Evolutionary conservation across 2,113 vertebrate genomes (phyloP), one percentile per base, ranked within the genome.

Genomic region (Grallaria varia): DNA sequence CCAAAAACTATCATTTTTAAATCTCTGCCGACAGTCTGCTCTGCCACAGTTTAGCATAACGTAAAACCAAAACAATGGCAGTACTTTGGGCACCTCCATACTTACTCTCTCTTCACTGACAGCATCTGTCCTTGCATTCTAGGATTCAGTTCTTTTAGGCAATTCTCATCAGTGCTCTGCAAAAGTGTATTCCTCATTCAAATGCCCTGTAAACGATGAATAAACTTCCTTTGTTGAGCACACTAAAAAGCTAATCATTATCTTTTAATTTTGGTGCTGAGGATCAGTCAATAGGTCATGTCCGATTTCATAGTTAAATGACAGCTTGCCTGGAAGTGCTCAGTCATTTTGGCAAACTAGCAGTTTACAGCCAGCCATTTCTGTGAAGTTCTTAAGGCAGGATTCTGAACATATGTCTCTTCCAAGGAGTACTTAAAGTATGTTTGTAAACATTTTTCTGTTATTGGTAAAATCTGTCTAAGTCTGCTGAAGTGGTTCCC

Each of bases 291-390:
- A 98, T 99, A 95, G 96, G 98, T 98, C 97, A 96, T 60, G 98
- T 98, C 97, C 96, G 17, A 98, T 98, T 98, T 98, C 98, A 98
- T 88, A 97, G 96, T 94, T 98, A 91, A 94, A 92, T 98, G 97
- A 92, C 95, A 96, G 86, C 84, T 88, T 50, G 94, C 95, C 75
- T 93, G n/a, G 45, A 62, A 81, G 75, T 71, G 55, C 74, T 89
- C 24, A 21, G 49, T 90, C 68, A 30, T 42, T 77, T 52, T 58
- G 44, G 62, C n/a, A 75, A 89, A 39, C 90, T 9, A 4, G 22
- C 50, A 22, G 55, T 21, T 15, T 56, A 20, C 63, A 89, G 68
- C 17, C 67, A 86, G 33, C 33, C 42, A 3, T 53, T 49, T 18
- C 82, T 47, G 5, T 9, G 25, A 33, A 40, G 15, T 14, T 16